A percentile compares a stretch with the other conserved stretches of the same genome.
Conservation (phyloP, 2,888 invertebrate genomes). For the Drosophila lutescens region DNA sequence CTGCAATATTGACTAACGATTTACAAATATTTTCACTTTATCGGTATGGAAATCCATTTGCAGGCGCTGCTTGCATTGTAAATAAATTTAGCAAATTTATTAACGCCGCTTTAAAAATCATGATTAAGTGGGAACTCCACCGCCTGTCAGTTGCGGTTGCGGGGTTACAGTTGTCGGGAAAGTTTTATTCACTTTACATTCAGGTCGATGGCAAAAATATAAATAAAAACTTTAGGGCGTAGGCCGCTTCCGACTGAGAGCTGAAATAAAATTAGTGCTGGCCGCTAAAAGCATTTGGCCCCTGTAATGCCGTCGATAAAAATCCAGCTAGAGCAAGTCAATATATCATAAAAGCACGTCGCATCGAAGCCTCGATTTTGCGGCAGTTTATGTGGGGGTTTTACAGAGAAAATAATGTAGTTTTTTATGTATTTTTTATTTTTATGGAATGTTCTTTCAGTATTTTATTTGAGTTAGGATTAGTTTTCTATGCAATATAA, state of each 20-base stretch:
- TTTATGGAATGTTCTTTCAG: no score
- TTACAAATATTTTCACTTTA: constrained; percentile 39
- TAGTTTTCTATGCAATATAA: no score
- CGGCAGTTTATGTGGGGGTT: constrained; percentile 25
- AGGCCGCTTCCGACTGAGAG: constrained; percentile 19
- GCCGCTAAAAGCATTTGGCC: constrained; percentile 64
- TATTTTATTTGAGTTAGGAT: no score
- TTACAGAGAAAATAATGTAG: constrained; percentile 2
- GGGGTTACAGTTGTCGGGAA: constrained; percentile 19
- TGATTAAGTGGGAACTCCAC: constrained; percentile 43
- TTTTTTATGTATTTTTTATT: no score
- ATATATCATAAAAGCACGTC: constrained; percentile 79
- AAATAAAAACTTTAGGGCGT: constrained; percentile 27
- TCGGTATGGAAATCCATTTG: constrained; percentile 40
- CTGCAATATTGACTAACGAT: constrained; percentile 34
- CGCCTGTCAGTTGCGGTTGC: constrained; percentile 42
- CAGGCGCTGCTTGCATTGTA: constrained; percentile 25
- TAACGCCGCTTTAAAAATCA: constrained; percentile 33
- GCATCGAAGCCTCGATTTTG: constrained; percentile 43
- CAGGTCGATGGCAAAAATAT: neutral
- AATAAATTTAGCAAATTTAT: constrained; percentile 42
- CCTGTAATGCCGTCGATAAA: constrained; percentile 62
- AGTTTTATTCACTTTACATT: constrained; percentile 30
- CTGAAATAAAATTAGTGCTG: constrained; percentile 72
- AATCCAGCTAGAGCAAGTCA: constrained; percentile 63